A percentile compares a stretch with the other conserved stretches of the same genome.
These are phyloP conservation scores for Meghimatium bilineatum DNA, from an alignment of 2,888 invertebrate genomes.

Conservation along the genomic window DNA sequence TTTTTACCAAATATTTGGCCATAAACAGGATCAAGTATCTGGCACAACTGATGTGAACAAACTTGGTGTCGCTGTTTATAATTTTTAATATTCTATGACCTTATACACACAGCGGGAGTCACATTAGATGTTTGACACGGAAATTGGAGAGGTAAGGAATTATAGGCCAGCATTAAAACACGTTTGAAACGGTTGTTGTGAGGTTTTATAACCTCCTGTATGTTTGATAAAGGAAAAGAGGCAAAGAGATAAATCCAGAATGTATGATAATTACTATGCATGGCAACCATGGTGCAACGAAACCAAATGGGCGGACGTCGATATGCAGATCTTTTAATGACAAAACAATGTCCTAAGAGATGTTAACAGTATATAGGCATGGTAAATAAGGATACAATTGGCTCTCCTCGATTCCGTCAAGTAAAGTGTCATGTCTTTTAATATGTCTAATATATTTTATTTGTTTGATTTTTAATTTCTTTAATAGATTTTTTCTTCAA, in stretches of 20 bases:
- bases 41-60: no score
- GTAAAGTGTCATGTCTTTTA: no score
- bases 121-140: constrained; percentile 20
- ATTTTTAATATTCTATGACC: constrained; percentile 33
- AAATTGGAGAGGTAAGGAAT: constrained; percentile 17
- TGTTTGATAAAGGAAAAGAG: background rate
- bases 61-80: constrained; percentile 14
- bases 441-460: no score
- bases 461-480: no score
- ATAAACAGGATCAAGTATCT: no score
- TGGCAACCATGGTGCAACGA: background rate
- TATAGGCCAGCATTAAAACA: constrained; percentile 8
- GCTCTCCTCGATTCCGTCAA: no score
- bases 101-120: constrained; percentile 25
- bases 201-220: background rate
- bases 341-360: background rate
- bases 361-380: no score
- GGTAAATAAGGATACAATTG: no score
- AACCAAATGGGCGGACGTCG: background rate
- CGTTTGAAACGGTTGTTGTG: constrained; percentile 1
- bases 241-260: background rate
- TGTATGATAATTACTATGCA: constrained; percentile 8
- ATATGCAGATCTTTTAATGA: background rate
- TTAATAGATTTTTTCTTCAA: no score
- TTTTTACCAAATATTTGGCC: no score